These are phyloP conservation scores for Sisor rabdophorus DNA, from an alignment of 2,113 vertebrate species.

Conservation along the genomic window DNA sequence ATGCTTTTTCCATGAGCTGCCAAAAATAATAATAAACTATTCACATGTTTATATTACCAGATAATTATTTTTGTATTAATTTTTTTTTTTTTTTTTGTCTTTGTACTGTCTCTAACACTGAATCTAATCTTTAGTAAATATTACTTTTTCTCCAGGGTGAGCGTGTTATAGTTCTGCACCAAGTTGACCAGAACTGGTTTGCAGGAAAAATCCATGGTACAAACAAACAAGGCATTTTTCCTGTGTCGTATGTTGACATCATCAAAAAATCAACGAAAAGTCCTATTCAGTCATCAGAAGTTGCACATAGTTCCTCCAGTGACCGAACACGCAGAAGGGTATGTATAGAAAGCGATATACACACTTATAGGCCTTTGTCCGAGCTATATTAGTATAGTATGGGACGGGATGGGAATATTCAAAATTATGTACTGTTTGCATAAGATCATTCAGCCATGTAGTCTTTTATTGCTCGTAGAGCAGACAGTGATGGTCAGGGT, in stretches of 20 bases:
- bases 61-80: not conserved
- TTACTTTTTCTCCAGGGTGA: constrained; percentile 73
- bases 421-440: not conserved
- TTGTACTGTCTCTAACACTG: not conserved
- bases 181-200: constrained; percentile 88
- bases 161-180: constrained; percentile 77
- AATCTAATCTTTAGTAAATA: not conserved
- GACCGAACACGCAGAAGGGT: constrained; percentile 79
- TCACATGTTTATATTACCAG: not conserved
- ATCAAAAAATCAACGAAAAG: constrained; percentile 73
- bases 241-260: constrained; percentile 83
- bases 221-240: constrained; percentile 86
- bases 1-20: not conserved
- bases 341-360: constrained; percentile 48
- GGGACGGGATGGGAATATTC: not conserved
- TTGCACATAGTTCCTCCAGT: constrained; percentile 73
- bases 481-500: not conserved
- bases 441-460: not conserved
- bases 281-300: constrained; percentile 69
- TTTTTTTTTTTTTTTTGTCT: not conserved
- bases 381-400: not conserved
- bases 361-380: not conserved
- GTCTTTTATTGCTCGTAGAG: not conserved
- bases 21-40: not conserved
- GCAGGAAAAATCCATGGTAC: constrained; percentile 81